phyloP scores from a whole-genome alignment of 2,113 vertebrate species.

The Apistogramma diplotaenia region DNA sequence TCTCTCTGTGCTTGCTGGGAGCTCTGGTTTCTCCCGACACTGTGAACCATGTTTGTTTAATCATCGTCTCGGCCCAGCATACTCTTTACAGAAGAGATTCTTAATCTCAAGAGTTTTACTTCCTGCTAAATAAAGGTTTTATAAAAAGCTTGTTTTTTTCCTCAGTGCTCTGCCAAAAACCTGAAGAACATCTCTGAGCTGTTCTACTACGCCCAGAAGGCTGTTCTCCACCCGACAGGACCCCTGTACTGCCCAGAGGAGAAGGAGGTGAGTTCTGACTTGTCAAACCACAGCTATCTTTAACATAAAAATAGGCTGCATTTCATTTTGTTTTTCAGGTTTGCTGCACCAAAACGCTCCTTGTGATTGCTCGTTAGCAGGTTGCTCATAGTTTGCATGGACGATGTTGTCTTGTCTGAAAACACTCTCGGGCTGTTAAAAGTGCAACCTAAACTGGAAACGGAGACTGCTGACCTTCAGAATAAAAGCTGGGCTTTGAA shows the following conservation, averaged over 20 bases:
- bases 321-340: not conserved
- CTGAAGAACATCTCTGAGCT: conserved; percentile 99
- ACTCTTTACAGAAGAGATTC: not conserved
- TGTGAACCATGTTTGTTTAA: not conserved
- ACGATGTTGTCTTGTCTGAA: not conserved
- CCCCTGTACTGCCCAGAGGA: conserved; percentile 97
- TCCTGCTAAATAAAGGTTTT: not conserved
- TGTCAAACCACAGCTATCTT: not conserved
- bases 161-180: conserved; percentile 98
- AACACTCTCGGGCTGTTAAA: not conserved
- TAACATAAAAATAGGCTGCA: not conserved
- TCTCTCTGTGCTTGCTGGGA: no score
- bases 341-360: not conserved
- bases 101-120: not conserved
- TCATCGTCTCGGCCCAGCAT: not conserved
- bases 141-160: conserved; percentile 4
- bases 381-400: not conserved
- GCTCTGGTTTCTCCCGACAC: not conserved
- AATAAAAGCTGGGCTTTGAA: not conserved
- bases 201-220: conserved; percentile 99
- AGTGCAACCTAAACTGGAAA: not conserved
- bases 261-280: conserved; percentile 86
- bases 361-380: not conserved
- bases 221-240: conserved; percentile 96
- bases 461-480: not conserved